Conservation (phyloP, 2,797 vertebrate genomes). For the Leptatherina wallacei region DNA sequence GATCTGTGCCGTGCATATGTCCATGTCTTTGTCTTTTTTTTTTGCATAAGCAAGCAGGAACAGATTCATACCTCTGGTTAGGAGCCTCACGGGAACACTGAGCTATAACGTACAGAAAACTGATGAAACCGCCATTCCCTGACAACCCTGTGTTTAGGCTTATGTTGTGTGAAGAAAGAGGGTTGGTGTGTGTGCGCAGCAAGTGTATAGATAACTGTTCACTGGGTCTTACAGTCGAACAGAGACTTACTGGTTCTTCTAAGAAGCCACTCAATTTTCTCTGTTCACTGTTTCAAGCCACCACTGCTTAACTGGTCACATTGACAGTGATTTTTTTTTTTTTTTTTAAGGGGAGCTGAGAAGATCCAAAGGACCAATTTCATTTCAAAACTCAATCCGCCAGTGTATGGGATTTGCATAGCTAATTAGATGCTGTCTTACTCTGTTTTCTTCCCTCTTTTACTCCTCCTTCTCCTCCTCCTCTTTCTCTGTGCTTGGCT, state of each 20-base stretch:
- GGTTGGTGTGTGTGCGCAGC: slow-evolving; percentile 12
- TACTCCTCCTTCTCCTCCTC: slow-evolving; percentile 35
- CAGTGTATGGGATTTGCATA: slow-evolving; percentile 82
- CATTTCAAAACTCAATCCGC: slow-evolving; percentile 78
- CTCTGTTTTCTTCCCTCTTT: slow-evolving; percentile 22
- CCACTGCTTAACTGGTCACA: slow-evolving; percentile 64
- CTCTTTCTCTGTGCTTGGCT: slow-evolving; percentile 67
- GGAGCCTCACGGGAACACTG: slow-evolving; percentile 54
- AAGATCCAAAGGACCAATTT: slow-evolving; percentile 82
- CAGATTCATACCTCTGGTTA: slow-evolving; percentile 48
- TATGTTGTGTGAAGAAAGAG: slow-evolving; percentile 18
- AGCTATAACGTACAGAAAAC: slow-evolving; percentile 65
- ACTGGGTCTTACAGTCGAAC: slow-evolving; percentile 50
- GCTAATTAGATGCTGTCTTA: slow-evolving; percentile 79
- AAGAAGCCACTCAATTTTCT: slow-evolving; percentile 72
- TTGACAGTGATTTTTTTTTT: slow-evolving; percentile 63
- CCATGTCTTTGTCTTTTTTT: slow-evolving; percentile 32
- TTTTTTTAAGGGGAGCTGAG: slow-evolving; percentile 34
- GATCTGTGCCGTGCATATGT: slow-evolving; percentile 2
- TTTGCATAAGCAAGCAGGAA: slow-evolving; percentile 57
- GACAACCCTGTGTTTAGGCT: slow-evolving; percentile 48
- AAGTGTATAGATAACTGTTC: slow-evolving; percentile 63
- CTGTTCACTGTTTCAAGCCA: slow-evolving; percentile 63
- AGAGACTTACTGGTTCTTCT: slow-evolving; percentile 52
- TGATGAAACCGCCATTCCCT: slow-evolving; percentile 60